Evolutionary conservation across 2,113 vertebrate genomes (phyloP).

Genomic region (Mastomys natalensis): DNA sequence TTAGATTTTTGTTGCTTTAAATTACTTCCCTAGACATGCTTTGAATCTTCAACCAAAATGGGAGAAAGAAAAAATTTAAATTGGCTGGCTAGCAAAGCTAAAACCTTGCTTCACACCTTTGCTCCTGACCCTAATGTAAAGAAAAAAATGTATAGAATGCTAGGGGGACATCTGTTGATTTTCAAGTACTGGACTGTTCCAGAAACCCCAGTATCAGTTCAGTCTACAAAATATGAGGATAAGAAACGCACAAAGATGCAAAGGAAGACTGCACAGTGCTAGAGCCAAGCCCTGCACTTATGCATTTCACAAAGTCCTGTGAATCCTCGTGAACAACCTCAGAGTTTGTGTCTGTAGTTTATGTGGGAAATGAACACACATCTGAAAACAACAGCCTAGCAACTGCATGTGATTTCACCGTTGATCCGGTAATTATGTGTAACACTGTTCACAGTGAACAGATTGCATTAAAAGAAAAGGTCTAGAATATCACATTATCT

Average conservation of each 20-base stretch:
- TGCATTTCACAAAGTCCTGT: neutral
- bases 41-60: neutral
- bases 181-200: slow-evolving; percentile 26
- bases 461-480: neutral
- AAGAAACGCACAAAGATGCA: neutral
- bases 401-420: neutral
- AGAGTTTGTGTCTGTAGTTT: neutral
- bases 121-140: neutral
- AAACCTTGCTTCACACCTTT: neutral
- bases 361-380: neutral
- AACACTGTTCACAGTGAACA: neutral
- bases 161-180: neutral
- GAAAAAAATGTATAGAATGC: slow-evolving; percentile 1
- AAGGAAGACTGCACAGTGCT: neutral
- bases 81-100: neutral
- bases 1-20: neutral
- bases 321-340: neutral
- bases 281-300: neutral
- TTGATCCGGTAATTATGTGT: neutral
- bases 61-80: neutral
- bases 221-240: neutral
- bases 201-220: neutral
- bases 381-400: neutral
- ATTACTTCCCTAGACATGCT: neutral
- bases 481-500: neutral